Evolutionary conservation across 1,140 invertebrate genomes (phyloP).

Genomic region (Aphaenogaster floridana): DNA sequence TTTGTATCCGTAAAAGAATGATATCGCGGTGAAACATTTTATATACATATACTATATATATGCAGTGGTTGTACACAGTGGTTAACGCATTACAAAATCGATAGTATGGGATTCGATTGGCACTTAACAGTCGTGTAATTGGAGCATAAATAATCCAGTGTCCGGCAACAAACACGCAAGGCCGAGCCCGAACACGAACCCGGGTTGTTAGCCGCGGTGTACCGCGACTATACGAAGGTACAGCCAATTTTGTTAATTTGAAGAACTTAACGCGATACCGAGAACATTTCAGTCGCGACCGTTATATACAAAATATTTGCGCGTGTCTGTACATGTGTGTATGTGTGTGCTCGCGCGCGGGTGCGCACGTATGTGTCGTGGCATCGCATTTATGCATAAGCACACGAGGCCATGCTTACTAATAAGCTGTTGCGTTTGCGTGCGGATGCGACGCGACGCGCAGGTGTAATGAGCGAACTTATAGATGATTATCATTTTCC

Average conservation of each 20-base stretch:
- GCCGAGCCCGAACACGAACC: constrained; percentile 50
- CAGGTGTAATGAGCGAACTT: constrained; percentile 68
- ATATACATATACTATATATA: not conserved
- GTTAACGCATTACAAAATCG: constrained; percentile 48
- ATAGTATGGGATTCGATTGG: constrained; percentile 60
- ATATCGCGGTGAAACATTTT: constrained; percentile 25
- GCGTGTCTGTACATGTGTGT: no score
- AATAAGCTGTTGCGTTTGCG: constrained; percentile 50
- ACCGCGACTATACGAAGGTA: constrained; percentile 39
- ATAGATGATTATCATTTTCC: constrained; percentile 67
- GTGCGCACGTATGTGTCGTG: not conserved
- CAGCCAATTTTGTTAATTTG: constrained; percentile 61
- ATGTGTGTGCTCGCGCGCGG: not conserved
- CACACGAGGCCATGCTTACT: constrained; percentile 34
- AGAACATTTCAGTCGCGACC: constrained; percentile 32
- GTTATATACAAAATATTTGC: constrained; percentile 50
- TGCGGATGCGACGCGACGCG: constrained; percentile 17
- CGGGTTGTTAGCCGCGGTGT: constrained; percentile 46
- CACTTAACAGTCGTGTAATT: constrained; percentile 63
- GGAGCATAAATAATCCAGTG: constrained; percentile 63
- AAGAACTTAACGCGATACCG: constrained; percentile 57
- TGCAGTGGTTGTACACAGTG: constrained; percentile 11
- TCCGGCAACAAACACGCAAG: constrained; percentile 60
- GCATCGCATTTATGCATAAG: constrained; percentile 61
- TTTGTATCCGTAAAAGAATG: not conserved